Evolutionary conservation across 1,140 invertebrate genomes (phyloP), one percentile per base, ranked within the genome.

Genomic region (Berghia stephanieae): DNA sequence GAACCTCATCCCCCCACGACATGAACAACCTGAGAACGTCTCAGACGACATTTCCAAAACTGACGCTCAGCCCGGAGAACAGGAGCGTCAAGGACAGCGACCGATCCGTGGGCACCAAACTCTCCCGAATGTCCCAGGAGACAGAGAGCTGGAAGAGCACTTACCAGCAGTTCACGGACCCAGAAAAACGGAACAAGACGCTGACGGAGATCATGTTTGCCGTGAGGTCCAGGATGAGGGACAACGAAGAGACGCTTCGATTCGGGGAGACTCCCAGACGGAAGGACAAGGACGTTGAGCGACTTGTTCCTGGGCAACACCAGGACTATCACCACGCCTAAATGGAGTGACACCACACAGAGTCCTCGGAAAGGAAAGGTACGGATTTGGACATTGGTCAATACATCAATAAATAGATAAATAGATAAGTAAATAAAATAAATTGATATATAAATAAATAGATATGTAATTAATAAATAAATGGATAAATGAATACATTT

Each of bases 181-280:
- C 10, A 31, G 57, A 31, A 31, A 31, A 16, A 16, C 10, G 27
- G 8, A 63, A 10, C 10, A 63, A 63, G 57, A 63, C 57, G 10
- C 57, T 63, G 10, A 24, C 57, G 57, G 57, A 63, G 18, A 63
- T 63, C 57, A 63, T 63, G 57, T 63, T 63, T 31, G 57, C 57
- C 27, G 57, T 63, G 8, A 10, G 57, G 57, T 63, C 57, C 10
- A 16, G 57, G 10, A 63, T 63, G 57, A 16, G 57, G 8, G 57
- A 63, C 18, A 63, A 63, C 57, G 57, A 63, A 31, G 57, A 16
- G 10, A 63, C 10, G 18, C 57, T 63, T 16, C 18, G 57, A 31
- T 63, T 63, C 57, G 57, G 57, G 8, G 57, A 63, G 57, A 63
- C 57, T 16, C 57, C 57, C 10, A 10, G 57, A 10, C 57, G 18